phyloP scores from a whole-genome alignment of 2,888 invertebrate genomes.

The Pachydiplax longipennis region DNA sequence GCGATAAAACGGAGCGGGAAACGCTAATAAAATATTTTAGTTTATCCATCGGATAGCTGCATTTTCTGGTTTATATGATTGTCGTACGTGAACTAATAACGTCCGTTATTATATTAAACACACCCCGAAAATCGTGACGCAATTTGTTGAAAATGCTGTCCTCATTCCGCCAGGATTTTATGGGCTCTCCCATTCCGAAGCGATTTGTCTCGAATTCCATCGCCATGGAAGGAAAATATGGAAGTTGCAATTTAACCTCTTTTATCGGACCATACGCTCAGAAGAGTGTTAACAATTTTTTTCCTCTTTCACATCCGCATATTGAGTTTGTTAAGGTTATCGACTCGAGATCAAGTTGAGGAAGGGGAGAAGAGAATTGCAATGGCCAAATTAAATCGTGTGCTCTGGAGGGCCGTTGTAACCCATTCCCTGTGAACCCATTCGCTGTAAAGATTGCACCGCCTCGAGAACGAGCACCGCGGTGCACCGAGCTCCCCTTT shows the following conservation, averaged over 20 bases:
- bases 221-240: background rate
- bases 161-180: no score
- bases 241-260: background rate
- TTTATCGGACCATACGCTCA: background rate
- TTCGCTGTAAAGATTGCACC: background rate
- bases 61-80: no score
- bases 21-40: no score
- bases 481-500: background rate
- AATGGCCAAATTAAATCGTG: background rate
- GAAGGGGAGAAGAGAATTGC: background rate
- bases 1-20: no score
- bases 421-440: no score
- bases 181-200: no score
- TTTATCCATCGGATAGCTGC: no score
- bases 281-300: background rate
- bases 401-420: background rate
- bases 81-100: no score
- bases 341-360: background rate
- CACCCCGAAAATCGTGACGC: no score
- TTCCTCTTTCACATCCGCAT: background rate
- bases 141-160: no score
- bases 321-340: conserved; percentile 22
- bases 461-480: background rate
- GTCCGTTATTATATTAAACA: no score
- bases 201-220: no score